Evolutionary conservation across 2,888 invertebrate species (phyloP).

Genomic region (Lepidocyrtinus sp.): DNA sequence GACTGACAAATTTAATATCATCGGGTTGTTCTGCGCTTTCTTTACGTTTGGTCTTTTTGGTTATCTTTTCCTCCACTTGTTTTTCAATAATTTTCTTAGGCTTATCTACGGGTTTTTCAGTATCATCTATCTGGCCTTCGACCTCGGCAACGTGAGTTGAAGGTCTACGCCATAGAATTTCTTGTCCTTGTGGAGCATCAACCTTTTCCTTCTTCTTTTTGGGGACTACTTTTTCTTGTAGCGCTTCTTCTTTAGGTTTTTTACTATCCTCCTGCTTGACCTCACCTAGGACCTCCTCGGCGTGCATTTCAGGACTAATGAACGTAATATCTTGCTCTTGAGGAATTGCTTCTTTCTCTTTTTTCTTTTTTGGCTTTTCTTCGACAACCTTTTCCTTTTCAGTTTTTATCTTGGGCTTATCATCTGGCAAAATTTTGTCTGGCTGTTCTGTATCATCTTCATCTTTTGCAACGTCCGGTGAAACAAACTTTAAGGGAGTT

Average conservation of each 20-base stretch:
- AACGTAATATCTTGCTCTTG: slow-evolving; percentile 7
- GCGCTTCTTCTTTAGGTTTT: not conserved
- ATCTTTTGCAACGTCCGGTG: not conserved
- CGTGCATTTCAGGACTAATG: not conserved
- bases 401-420: slow-evolving; percentile 1
- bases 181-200: not conserved
- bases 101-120: slow-evolving; percentile 79
- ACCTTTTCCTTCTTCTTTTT: slow-evolving; percentile 12
- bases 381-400: not conserved
- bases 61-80: slow-evolving; percentile 70
- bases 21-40: not conserved
- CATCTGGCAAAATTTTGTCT: not conserved
- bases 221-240: not conserved
- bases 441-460: slow-evolving; percentile 4
- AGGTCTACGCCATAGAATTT: not conserved
- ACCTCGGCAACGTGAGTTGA: not conserved
- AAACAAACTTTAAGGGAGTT: not conserved
- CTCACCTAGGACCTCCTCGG: not conserved
- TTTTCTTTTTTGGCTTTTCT: slow-evolving; percentile 43
- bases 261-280: not conserved
- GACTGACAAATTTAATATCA: not conserved
- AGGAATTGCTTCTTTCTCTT: not conserved
- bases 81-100: slow-evolving; percentile 77
- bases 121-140: slow-evolving; percentile 73
- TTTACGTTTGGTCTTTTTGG: not conserved